A percentile compares a stretch with the other conserved stretches of the same genome.
phyloP scores from a whole-genome alignment of 2,113 vertebrate species.

The Fukomys damarensis region DNA sequence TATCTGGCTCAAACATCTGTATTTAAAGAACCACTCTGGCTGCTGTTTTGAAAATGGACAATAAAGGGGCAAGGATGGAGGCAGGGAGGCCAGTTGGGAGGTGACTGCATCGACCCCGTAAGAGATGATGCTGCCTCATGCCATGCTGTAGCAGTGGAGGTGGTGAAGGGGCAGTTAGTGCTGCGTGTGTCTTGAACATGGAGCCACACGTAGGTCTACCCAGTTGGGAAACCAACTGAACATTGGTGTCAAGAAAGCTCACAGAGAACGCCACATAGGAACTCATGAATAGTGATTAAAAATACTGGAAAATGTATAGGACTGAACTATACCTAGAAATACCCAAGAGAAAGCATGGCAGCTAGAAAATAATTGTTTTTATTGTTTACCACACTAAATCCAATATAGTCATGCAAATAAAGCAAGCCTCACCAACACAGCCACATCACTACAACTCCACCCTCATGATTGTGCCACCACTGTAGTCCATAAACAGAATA shows the following conservation, averaged over 20 bases:
- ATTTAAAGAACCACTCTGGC: not conserved
- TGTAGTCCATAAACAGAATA: not conserved
- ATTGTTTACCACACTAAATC: constrained; percentile 6
- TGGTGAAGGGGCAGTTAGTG: not conserved
- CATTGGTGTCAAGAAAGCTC: not conserved
- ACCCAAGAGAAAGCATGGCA: not conserved
- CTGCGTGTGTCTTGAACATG: rapidly evolving
- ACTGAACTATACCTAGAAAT: not conserved
- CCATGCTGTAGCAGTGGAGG: not conserved
- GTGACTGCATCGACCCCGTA: not conserved
- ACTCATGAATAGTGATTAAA: not conserved
- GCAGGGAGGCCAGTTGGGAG: not conserved
- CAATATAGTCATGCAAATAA: constrained; percentile 38
- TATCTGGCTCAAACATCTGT: not conserved
- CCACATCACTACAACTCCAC: not conserved
- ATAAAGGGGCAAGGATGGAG: not conserved
- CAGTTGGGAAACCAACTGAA: not conserved
- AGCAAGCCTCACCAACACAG: not conserved
- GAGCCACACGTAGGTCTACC: not conserved
- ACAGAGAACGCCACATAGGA: not conserved
- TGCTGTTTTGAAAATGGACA: not conserved
- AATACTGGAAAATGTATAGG: not conserved
- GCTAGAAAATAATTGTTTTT: constrained; percentile 31
- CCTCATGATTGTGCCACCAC: not conserved
- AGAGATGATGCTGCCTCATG: rapidly evolving